Percentiles rank a stretch among this genome's conserved stretches.
phyloP scores from a whole-genome alignment of 2,113 vertebrate species.

The Bombycilla garrulus region DNA sequence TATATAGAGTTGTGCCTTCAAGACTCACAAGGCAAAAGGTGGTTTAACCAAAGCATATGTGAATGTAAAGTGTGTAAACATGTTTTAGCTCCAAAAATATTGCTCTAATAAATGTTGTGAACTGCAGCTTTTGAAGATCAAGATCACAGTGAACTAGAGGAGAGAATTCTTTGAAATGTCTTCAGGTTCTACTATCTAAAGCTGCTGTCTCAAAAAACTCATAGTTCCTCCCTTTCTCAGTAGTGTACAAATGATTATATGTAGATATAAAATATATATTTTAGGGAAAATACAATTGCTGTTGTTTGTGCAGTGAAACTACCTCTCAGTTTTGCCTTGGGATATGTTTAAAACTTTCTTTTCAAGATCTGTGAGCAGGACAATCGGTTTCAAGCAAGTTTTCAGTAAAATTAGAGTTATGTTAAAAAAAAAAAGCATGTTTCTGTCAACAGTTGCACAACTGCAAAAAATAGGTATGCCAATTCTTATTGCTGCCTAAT shows the following conservation, averaged over 20 bases:
- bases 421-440: neutral
- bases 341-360: neutral
- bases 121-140: slow-evolving; percentile 50
- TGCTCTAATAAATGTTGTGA: slow-evolving; percentile 50
- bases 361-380: neutral
- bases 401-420: slow-evolving; percentile 28
- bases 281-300: neutral
- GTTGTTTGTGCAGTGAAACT: neutral
- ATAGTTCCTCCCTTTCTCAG: neutral
- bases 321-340: neutral
- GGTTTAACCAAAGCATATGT: slow-evolving; percentile 23
- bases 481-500: neutral
- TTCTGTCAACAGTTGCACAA: slow-evolving; percentile 19
- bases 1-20: neutral
- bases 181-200: neutral
- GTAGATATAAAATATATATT: neutral
- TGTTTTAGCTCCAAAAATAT: neutral
- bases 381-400: slow-evolving; percentile 19
- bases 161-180: neutral
- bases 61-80: slow-evolving; percentile 56
- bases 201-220: neutral
- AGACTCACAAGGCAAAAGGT: neutral
- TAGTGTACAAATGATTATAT: neutral
- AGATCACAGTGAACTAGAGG: neutral
- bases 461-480: slow-evolving; percentile 21